These are phyloP conservation scores for Sigmodon hispidus DNA, from an alignment of 2,113 vertebrate species.

Conservation along the genomic window DNA sequence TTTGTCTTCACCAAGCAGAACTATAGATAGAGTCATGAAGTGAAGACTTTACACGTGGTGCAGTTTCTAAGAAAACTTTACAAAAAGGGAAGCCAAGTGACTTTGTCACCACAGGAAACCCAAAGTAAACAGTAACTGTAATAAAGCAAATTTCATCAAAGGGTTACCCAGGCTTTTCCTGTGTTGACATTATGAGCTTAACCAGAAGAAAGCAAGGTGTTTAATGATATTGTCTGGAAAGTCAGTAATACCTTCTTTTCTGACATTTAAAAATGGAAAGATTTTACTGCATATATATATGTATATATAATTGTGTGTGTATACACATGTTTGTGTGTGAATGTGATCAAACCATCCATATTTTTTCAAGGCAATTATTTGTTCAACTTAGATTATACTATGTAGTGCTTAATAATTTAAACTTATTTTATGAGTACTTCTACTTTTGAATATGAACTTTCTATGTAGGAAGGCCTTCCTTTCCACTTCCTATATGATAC, in stretches of 20 bases:
- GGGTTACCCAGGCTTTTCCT: background rate
- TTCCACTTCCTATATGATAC: conserved; percentile 51
- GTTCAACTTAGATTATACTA: background rate
- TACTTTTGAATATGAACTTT: background rate
- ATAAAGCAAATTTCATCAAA: background rate
- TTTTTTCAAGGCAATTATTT: background rate
- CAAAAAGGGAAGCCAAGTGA: background rate
- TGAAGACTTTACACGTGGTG: background rate
- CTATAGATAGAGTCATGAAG: background rate
- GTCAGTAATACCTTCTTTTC: conserved; percentile 23
- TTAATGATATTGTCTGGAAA: background rate
- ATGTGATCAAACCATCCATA: background rate
- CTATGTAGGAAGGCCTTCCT: background rate
- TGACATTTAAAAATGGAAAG: conserved; percentile 70
- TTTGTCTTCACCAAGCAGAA: background rate
- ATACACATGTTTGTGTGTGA: background rate
- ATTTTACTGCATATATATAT: conserved; percentile 18
- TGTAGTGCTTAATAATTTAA: conserved; percentile 32
- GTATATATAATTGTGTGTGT: background rate
- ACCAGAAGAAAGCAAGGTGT: background rate
- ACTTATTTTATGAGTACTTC: conserved; percentile 19
- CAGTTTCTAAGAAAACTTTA: background rate
- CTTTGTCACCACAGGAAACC: conserved; percentile 2
- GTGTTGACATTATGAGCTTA: background rate
- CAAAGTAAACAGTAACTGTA: background rate